Conservation (phyloP, 2,797 vertebrate genomes). For the Poeciliopsis turneri region DNA sequence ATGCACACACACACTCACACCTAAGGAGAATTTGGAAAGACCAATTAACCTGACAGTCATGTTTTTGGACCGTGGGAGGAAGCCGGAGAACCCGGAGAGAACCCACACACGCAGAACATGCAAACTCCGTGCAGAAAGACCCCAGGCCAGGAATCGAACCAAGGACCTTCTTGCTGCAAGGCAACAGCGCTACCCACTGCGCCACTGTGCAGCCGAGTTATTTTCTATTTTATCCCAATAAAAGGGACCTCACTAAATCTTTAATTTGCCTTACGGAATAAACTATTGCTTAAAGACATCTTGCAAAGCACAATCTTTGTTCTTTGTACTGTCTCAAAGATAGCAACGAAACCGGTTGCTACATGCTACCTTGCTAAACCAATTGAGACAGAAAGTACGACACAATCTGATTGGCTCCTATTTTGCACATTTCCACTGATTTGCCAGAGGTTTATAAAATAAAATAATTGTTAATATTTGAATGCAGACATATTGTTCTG, state of each 20-base stretch:
- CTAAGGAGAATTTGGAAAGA: too few species aligned
- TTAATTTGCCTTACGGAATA: not conserved
- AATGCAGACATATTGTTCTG: not conserved
- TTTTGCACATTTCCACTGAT: not conserved
- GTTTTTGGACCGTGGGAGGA: too few species aligned
- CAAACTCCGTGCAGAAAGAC: too few species aligned
- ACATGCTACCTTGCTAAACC: not conserved
- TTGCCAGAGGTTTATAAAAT: not conserved
- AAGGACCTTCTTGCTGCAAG: too few species aligned
- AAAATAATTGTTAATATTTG: not conserved
- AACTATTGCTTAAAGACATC: not conserved
- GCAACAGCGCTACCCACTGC: too few species aligned
- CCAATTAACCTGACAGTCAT: too few species aligned
- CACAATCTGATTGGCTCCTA: not conserved
- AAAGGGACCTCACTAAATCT: not conserved
- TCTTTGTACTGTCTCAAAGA: not conserved
- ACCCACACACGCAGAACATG: too few species aligned
- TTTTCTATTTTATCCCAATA: not conserved
- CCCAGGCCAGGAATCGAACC: too few species aligned
- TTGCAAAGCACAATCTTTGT: not conserved
- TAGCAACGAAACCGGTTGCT: not conserved
- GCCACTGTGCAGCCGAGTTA: too few species aligned
- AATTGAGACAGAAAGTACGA: not conserved
- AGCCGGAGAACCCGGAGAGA: too few species aligned
- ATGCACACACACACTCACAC: too few species aligned